Conservation (phyloP, 2,888 invertebrate genomes). For the Rhopalosiphum nymphaeae region DNA sequence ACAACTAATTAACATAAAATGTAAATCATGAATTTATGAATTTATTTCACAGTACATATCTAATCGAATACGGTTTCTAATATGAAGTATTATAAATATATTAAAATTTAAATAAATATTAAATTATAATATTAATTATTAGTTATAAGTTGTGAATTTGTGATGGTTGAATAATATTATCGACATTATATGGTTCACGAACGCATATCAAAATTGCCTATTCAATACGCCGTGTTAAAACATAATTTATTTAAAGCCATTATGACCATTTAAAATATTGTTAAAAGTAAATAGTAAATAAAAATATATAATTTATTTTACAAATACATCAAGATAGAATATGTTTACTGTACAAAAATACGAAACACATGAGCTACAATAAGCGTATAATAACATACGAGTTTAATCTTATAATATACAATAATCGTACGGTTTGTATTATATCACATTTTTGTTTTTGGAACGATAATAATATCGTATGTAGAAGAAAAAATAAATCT, state of each 20-base stretch:
- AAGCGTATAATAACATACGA: background rate
- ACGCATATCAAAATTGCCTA: constrained; percentile 24
- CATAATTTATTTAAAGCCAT: background rate
- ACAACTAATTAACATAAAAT: background rate
- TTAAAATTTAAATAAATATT: background rate
- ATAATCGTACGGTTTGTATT: background rate
- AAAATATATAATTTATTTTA: background rate
- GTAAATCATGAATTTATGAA: background rate
- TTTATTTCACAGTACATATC: background rate
- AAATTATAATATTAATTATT: background rate
- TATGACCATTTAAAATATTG: background rate
- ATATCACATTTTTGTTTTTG: background rate
- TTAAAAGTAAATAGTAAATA: background rate
- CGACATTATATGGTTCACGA: background rate
- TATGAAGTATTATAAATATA: background rate
- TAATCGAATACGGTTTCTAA: background rate
- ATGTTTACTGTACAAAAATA: background rate
- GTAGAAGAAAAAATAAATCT: background rate
- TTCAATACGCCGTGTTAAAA: background rate
- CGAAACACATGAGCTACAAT: background rate
- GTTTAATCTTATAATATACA: background rate
- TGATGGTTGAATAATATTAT: background rate
- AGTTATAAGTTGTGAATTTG: background rate
- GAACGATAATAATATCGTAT: background rate
- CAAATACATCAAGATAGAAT: background rate